A percentile compares a stretch with the other conserved stretches of the same genome.
Conservation (phyloP, 2,797 vertebrate species). For the Crocidura indochinensis region DNA sequence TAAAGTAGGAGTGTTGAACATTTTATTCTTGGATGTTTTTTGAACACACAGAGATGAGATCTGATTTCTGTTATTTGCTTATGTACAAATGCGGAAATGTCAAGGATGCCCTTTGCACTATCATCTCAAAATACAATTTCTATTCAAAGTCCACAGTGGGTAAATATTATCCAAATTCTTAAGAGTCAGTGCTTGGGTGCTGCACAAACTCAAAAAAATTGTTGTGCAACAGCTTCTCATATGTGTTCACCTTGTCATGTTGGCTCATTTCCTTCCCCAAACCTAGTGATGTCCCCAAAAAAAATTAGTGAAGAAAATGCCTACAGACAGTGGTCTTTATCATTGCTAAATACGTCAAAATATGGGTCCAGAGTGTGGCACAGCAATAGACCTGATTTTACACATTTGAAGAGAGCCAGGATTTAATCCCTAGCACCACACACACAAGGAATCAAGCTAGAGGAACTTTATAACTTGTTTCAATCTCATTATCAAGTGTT, state of each 20-base stretch:
- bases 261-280: neutral
- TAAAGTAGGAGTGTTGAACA: neutral
- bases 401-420: too few relatives aligned
- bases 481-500: neutral
- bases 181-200: neutral
- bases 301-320: neutral
- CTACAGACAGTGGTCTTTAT: neutral
- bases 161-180: slow-evolving; percentile 48
- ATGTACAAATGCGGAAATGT: slow-evolving; percentile 24
- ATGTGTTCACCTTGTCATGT: neutral
- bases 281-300: slow-evolving; percentile 9
- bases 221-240: neutral
- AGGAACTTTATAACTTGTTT: neutral
- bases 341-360: neutral
- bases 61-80: slow-evolving; percentile 43
- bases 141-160: slow-evolving; percentile 11
- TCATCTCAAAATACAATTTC: slow-evolving; percentile 33
- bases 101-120: slow-evolving; percentile 5
- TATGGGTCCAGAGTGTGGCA: too few relatives aligned
- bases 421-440: too few relatives aligned
- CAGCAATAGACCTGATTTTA: too few relatives aligned
- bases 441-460: neutral
- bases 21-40: slow-evolving; percentile 28
- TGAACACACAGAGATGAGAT: slow-evolving; percentile 47
- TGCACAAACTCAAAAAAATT: neutral